Base-by-base conservation (phyloP, 1,140 invertebrate species). In the Drosophila ambigua region DNA sequence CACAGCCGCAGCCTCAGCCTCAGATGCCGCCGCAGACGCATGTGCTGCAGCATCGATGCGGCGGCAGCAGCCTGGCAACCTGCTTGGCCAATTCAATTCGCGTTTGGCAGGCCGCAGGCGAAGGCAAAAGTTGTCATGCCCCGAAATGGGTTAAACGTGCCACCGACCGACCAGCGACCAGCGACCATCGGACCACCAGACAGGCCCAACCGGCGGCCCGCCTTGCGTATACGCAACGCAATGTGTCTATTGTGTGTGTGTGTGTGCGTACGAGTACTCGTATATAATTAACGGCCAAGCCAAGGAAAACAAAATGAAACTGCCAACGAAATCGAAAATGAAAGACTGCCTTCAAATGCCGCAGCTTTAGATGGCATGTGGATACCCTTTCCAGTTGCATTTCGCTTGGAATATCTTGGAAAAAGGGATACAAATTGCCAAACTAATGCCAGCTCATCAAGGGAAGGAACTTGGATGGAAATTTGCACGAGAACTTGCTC, bases 101-200 rank as follows among this genome's bases (percentile, higher is more conserved):
- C 55, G 77, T 72, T 83, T 79, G 65, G 71, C 61, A 20, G 1
- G 64, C 69, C 59, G 78, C 75, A 76, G 72, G 71, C 64, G 63
- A 79, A 72, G 77, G 81, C 81, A 85, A 85, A 87, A 87, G 82
- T 85, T 87, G 82, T 87, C 74, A 75, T 85, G 82, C 63, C 82
- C 74, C 82, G 35, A 85, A 85, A 85, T 85, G 82, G 82, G 82
- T 79, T 87, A 85, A 85, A 85, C 82, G 82, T 82, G 82, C 78
- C 72, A 81, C 80, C 72, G 66, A 35, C 31, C 31, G 20, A 20
- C 20, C 20, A 20, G 20, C 16, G 16, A 16, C 16, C 16, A 35
- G 0, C 31, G 31, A 35, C 31, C 31, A 35, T 2, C 8, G 31
- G 16, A 35, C 31, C 3, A 35, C 49, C n/a, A 8, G 13, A 23